These are phyloP conservation scores for Napeogenes sylphis DNA, from an alignment of 2,888 invertebrate species.

Conservation along the genomic window DNA sequence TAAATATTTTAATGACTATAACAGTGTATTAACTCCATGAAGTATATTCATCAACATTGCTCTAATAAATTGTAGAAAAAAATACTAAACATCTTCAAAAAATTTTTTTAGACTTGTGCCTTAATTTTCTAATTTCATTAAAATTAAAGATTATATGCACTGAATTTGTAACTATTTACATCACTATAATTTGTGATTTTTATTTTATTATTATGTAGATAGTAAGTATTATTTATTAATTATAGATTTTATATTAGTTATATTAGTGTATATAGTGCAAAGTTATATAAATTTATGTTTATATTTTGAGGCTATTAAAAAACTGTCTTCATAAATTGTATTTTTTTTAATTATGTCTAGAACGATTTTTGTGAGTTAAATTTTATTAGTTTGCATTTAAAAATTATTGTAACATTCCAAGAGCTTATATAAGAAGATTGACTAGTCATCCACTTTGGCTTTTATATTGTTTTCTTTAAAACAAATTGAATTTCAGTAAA, in stretches of 20 bases:
- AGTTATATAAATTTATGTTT: neutral
- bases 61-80: no score
- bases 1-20: no score
- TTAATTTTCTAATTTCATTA: constrained; percentile 1
- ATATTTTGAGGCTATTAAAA: neutral
- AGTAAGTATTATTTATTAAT: constrained; percentile 17
- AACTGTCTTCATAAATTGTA: neutral
- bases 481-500: no score
- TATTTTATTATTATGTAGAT: constrained; percentile 26
- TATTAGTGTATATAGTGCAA: neutral
- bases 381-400: constrained; percentile 3
- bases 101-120: constrained; percentile 9
- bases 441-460: constrained; percentile 9
- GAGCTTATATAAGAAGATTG: constrained; percentile 34
- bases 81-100: no score
- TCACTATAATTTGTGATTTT: constrained; percentile 15
- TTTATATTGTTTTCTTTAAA: neutral
- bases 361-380: neutral
- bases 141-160: neutral
- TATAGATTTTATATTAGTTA: constrained; percentile 16
- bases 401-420: constrained; percentile 42
- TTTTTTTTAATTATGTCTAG: constrained; percentile 15
- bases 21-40: no score
- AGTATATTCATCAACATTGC: no score
- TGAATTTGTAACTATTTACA: neutral